These are phyloP conservation scores for Hydrotaea diabolus DNA, from an alignment of 2,888 invertebrate genomes.

Conservation along the genomic window DNA sequence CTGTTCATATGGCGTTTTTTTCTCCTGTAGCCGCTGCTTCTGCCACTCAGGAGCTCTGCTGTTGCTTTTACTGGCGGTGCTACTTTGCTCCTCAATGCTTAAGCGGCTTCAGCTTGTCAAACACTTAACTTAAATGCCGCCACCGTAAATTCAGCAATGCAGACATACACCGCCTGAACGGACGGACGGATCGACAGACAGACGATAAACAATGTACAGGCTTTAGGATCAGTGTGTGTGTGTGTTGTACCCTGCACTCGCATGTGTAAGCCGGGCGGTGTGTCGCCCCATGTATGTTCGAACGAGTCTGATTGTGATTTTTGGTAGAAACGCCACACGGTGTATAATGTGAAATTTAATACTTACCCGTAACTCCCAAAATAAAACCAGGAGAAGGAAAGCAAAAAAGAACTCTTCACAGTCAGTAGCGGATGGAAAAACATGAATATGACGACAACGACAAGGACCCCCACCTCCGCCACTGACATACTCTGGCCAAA, in stretches of 20 bases:
- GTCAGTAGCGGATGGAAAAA: conserved; percentile 26
- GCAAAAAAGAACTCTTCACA: conserved; percentile 14
- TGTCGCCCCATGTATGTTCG: not conserved
- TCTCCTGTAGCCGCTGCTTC: no score
- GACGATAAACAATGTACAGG: conserved; percentile 24
- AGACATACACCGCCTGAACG: no score
- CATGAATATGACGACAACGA: not conserved
- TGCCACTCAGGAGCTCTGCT: not conserved
- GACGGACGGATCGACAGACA: conserved; percentile 30
- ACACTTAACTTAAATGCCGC: conserved; percentile 69
- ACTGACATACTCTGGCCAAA: not conserved
- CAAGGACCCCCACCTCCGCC: conserved; percentile 29
- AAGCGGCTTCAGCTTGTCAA: conserved; percentile 78
- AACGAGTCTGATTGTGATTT: not conserved
- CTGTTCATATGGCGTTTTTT: conserved; percentile 35
- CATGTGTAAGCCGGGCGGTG: not conserved
- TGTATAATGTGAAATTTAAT: conserved; percentile 62
- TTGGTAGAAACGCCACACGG: conserved; percentile 42
- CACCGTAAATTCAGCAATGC: conserved; percentile 33
- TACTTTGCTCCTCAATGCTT: conserved; percentile 59
- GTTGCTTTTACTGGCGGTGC: conserved; percentile 12
- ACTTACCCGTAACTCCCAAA: conserved; percentile 42
- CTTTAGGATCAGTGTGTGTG: not conserved
- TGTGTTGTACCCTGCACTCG: not conserved
- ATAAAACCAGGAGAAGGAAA: not conserved